A percentile compares a stretch with the other conserved stretches of the same genome.
Conservation (phyloP, 2,888 invertebrate genomes). For the Melanostoma scalare region DNA sequence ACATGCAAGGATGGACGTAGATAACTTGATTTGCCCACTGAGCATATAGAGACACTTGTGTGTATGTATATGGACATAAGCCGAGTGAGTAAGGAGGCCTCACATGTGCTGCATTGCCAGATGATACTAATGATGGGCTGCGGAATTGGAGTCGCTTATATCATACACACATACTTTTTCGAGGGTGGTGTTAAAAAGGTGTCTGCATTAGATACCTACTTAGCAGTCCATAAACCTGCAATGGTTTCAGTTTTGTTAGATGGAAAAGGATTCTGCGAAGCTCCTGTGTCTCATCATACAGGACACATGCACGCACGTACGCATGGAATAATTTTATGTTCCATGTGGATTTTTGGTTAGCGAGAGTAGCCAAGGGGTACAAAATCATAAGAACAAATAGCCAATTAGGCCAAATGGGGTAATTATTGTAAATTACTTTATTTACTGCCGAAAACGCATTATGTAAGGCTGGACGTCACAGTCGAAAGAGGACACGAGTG, state of each 20-base stretch:
- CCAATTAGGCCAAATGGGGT: slow-evolving; percentile 70
- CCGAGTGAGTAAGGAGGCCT: slow-evolving; percentile 4
- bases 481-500: slow-evolving; percentile 23
- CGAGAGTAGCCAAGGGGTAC: neutral
- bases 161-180: slow-evolving; percentile 25
- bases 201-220: slow-evolving; percentile 65
- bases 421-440: slow-evolving; percentile 72
- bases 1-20: slow-evolving; percentile 26
- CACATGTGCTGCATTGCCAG: slow-evolving; percentile 19
- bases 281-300: neutral
- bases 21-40: slow-evolving; percentile 60
- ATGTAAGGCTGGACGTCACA: slow-evolving; percentile 15
- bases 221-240: slow-evolving; percentile 67
- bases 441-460: slow-evolving; percentile 61
- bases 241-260: slow-evolving; percentile 24
- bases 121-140: slow-evolving; percentile 30
- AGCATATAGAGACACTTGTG: slow-evolving; percentile 25
- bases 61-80: slow-evolving; percentile 5
- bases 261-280: slow-evolving; percentile 41
- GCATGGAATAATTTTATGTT: slow-evolving; percentile 54
- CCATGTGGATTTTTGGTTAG: slow-evolving; percentile 29
- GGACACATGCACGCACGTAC: slow-evolving; percentile 37
- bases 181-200: slow-evolving; percentile 43
- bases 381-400: slow-evolving; percentile 70
- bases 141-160: slow-evolving; percentile 18